Conservation (phyloP, 1,140 invertebrate species). For the Pantala flavescens region DNA sequence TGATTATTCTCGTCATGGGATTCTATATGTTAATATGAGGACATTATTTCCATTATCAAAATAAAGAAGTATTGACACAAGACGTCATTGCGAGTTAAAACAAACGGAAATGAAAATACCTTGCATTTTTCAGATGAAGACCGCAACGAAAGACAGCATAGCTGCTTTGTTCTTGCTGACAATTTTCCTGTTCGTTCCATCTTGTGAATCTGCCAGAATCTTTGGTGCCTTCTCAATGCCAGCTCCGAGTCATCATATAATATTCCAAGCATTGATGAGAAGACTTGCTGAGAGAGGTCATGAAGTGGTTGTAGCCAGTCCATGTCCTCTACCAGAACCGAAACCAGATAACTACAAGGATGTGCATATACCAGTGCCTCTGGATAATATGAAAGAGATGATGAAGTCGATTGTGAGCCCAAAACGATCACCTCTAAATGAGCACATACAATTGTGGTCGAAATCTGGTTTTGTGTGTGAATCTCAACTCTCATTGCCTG, state of each 20-base stretch:
- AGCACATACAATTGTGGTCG: neutral
- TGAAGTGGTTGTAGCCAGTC: conserved; percentile 33
- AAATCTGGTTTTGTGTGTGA: neutral
- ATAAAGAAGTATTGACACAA: too few relatives aligned
- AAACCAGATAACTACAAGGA: conserved; percentile 26
- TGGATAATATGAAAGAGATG: neutral
- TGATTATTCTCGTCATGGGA: too few relatives aligned
- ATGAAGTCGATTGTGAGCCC: neutral
- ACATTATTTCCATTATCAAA: too few relatives aligned
- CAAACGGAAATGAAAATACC: too few relatives aligned
- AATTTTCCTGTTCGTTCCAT: too few relatives aligned
- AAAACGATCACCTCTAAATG: neutral
- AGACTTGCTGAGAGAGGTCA: conserved; percentile 34
- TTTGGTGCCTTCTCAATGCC: conserved; percentile 31
- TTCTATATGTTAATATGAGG: too few relatives aligned
- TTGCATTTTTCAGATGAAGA: too few relatives aligned
- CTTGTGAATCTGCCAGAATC: conserved; percentile 23
- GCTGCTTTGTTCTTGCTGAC: too few relatives aligned
- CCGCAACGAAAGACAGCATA: too few relatives aligned
- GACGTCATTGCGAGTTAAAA: too few relatives aligned
- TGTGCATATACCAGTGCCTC: neutral
- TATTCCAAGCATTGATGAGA: conserved; percentile 31
- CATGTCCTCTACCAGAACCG: conserved; percentile 31
- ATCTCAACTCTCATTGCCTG: neutral
- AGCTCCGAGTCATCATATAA: conserved; percentile 33